These are phyloP conservation scores for Loris lydekkerianus DNA, from an alignment of 2,797 vertebrate genomes.

Conservation along the genomic window DNA sequence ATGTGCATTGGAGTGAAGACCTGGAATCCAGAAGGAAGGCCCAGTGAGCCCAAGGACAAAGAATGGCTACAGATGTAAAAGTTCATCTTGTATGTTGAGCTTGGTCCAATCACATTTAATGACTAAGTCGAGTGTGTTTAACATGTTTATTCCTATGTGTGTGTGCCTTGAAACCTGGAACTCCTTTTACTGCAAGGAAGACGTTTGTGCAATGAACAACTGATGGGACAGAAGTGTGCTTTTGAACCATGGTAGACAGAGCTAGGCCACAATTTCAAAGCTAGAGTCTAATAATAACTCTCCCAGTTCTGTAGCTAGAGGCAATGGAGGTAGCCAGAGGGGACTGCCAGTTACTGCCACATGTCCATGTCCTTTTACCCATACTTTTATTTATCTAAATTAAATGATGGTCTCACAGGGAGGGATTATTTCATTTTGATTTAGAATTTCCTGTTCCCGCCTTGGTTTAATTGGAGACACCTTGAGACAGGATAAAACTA, in stretches of 20 bases:
- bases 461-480: conserved; percentile 26
- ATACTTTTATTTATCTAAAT: neutral
- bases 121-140: too few relatives aligned
- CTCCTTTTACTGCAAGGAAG: neutral
- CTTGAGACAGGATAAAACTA: neutral
- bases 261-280: neutral
- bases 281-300: neutral
- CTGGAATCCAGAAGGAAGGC: neutral
- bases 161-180: neutral
- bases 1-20: neutral
- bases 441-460: neutral
- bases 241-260: neutral
- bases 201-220: neutral
- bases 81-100: neutral
- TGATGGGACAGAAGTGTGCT: neutral
- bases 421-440: neutral
- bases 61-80: neutral
- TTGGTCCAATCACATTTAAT: neutral
- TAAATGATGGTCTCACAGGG: neutral
- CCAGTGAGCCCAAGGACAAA: neutral
- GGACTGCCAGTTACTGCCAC: neutral
- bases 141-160: neutral
- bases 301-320: neutral
- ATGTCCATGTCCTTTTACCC: neutral
- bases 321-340: too few relatives aligned